phyloP scores from a whole-genome alignment of 2,888 invertebrate species.

The Copidosoma aretas region DNA sequence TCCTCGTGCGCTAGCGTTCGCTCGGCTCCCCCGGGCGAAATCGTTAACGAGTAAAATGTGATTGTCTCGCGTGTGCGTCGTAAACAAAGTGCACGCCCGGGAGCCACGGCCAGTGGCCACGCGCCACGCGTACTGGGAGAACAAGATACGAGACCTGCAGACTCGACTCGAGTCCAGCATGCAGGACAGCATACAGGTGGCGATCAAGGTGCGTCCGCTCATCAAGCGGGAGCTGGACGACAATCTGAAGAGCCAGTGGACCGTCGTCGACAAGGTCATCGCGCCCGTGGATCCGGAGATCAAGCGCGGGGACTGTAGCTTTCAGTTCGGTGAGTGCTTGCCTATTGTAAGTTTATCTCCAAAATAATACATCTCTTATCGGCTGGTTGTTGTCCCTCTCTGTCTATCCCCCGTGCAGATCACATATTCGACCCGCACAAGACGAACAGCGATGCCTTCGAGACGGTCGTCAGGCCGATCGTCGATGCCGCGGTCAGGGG shows the following conservation, averaged over 20 bases:
- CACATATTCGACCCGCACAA: constrained; percentile 72
- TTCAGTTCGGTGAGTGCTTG: constrained; percentile 54
- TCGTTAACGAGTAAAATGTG: too few relatives aligned
- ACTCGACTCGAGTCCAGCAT: constrained; percentile 50
- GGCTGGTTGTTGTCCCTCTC: too few relatives aligned
- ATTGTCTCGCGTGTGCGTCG: neutral
- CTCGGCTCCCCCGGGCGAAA: too few relatives aligned
- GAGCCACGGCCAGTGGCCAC: neutral
- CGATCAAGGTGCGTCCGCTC: constrained; percentile 75
- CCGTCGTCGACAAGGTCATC: constrained; percentile 68
- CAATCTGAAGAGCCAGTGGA: constrained; percentile 69
- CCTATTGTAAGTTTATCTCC: neutral
- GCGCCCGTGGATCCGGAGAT: constrained; percentile 67
- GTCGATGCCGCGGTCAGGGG: constrained; percentile 76
- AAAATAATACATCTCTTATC: too few relatives aligned
- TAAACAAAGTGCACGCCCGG: neutral
- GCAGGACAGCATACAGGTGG: constrained; percentile 77
- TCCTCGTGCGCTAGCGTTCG: too few relatives aligned
- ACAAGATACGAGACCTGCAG: neutral
- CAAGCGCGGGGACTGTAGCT: constrained; percentile 53
- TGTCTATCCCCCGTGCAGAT: constrained; percentile 64
- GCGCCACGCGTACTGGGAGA: neutral
- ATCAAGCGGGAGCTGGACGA: constrained; percentile 71
- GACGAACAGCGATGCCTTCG: constrained; percentile 71
- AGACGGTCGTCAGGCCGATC: constrained; percentile 74